Evolutionary conservation across 1,140 invertebrate species (phyloP).

Genomic region (Drosophila azteca): DNA sequence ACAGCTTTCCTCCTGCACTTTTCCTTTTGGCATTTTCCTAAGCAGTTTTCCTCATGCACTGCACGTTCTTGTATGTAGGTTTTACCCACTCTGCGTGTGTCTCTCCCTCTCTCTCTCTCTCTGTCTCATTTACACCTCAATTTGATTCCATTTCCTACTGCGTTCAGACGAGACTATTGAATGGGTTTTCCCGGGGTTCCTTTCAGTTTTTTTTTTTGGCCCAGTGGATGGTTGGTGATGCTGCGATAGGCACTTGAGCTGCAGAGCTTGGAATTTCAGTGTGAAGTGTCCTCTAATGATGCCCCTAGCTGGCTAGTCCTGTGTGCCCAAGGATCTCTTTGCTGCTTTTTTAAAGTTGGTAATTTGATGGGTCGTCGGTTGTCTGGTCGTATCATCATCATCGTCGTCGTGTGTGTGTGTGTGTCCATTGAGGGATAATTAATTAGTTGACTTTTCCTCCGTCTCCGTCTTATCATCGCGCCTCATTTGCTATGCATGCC

Average conservation of each 20-base stretch:
- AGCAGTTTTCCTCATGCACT: conserved; percentile 55
- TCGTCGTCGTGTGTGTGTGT: background rate
- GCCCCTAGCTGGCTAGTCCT: conserved; percentile 29
- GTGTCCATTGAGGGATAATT: conserved; percentile 16
- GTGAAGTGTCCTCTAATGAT: conserved; percentile 64
- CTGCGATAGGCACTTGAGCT: conserved; percentile 56
- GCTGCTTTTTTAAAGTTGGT: background rate
- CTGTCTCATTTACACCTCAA: conserved; percentile 78
- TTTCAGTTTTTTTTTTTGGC: background rate
- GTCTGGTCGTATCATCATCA: background rate
- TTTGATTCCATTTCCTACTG: conserved; percentile 75
- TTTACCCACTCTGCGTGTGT: background rate
- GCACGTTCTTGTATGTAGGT: conserved; percentile 48
- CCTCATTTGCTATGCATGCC: conserved; percentile 40
- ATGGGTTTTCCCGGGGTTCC: conserved; percentile 11
- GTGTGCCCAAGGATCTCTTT: background rate
- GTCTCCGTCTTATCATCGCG: background rate
- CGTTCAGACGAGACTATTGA: conserved; percentile 31
- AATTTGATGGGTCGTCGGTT: background rate
- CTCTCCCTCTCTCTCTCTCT: conserved; percentile 39
- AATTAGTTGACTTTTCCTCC: conserved; percentile 53
- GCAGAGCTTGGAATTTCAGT: conserved; percentile 22
- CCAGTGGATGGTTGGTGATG: conserved; percentile 6
- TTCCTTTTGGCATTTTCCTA: conserved; percentile 30
- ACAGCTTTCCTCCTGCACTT: conserved; percentile 6